A percentile compares a stretch with the other conserved stretches of the same genome.
These are phyloP conservation scores for Gryon sp. DNA, from an alignment of 1,140 invertebrate species.

Conservation along the genomic window DNA sequence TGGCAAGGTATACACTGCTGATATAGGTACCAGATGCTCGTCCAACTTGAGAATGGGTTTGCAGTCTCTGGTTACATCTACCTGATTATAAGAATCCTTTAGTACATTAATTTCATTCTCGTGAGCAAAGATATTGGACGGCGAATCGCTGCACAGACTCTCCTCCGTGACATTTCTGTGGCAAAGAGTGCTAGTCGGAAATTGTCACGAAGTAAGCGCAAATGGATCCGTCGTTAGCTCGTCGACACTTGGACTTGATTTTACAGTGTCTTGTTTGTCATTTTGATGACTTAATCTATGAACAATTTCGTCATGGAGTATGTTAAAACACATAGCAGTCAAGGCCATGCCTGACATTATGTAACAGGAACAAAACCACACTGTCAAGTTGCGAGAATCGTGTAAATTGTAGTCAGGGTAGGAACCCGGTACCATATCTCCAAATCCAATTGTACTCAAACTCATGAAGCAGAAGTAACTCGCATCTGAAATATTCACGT, in stretches of 20 bases:
- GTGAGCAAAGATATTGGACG: conserved; percentile 80
- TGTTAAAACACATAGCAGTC: conserved; percentile 98
- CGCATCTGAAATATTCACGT: conserved; percentile 82
- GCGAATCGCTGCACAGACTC: conserved; percentile 81
- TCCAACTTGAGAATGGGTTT: conserved; percentile 76
- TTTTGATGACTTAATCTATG: conserved; percentile 86
- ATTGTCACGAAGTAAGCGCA: conserved; percentile 84
- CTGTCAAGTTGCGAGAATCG: conserved; percentile 83
- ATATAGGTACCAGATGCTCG: conserved; percentile 71
- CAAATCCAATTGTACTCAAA: conserved; percentile 94
- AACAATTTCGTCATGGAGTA: conserved; percentile 95
- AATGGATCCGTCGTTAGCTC: conserved; percentile 80
- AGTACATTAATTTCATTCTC: conserved; percentile 78
- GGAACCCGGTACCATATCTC: conserved; percentile 91
- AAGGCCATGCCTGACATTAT: conserved; percentile 96
- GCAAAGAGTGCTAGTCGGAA: conserved; percentile 82
- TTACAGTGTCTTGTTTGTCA: conserved; percentile 77
- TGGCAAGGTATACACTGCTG: conserved; percentile 83
- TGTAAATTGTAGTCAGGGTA: conserved; percentile 81
- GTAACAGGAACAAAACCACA: conserved; percentile 96
- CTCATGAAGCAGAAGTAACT: conserved; percentile 97
- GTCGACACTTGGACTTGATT: conserved; percentile 79
- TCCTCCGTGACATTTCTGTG: conserved; percentile 84
- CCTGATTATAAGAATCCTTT: conserved; percentile 77
- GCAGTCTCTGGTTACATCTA: conserved; percentile 77